A percentile compares a stretch with the other conserved stretches of the same genome.
Conservation (phyloP, 2,797 vertebrate species). For the Halcyon smyrnensis region DNA sequence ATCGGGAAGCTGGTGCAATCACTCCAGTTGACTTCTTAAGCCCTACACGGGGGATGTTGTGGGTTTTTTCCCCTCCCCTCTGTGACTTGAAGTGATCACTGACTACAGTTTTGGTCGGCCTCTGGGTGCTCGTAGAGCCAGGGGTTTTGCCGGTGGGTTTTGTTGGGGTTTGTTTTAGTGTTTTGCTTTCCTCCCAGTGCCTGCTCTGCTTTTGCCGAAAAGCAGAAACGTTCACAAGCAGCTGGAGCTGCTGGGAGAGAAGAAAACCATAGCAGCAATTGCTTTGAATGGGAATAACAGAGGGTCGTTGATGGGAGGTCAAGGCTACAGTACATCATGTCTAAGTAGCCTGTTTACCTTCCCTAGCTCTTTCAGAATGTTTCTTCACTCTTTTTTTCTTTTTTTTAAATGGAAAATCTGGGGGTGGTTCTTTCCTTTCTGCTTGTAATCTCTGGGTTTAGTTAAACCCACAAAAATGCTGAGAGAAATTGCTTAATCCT, state of each 20-base stretch:
- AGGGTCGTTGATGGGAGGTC: neutral
- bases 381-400: neutral
- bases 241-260: conserved; percentile 10
- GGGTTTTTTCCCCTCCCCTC: rapidly evolving
- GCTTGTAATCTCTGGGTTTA: conserved; percentile 58
- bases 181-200: neutral
- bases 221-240: neutral
- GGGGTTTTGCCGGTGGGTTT: neutral
- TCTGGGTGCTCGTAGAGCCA: neutral
- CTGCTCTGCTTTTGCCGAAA: neutral
- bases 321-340: neutral
- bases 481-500: conserved; percentile 62
- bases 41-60: neutral
- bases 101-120: neutral
- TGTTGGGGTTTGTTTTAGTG: neutral
- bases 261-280: neutral
- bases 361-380: neutral
- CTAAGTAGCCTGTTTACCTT: conserved; percentile 38
- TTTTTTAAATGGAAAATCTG: conserved; percentile 28
- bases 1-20: neutral
- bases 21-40: neutral
- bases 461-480: conserved; percentile 70
- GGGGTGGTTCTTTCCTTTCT: conserved; percentile 69
- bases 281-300: neutral
- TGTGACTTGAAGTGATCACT: neutral